Base-by-base conservation (phyloP, 2,888 invertebrate genomes). In the Spialia ferax region DNA sequence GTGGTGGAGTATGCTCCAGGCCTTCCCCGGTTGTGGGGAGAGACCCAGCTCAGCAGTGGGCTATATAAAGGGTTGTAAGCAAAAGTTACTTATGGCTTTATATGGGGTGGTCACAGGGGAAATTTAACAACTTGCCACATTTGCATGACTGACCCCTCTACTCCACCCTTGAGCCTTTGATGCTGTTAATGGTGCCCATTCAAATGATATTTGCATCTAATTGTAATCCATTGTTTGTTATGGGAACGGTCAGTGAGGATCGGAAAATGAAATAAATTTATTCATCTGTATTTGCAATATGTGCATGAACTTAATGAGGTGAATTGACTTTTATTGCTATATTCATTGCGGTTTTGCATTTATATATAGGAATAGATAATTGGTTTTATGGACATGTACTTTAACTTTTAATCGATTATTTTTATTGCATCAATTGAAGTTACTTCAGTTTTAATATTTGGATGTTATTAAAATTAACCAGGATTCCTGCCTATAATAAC, bases 201-300 rank as follows among this genome's bases (percentile, higher is more conserved):
- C 81, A 83, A 85, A 86, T 86, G 78, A 86, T 89, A 91, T 92
- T 91, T 91, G 88, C 92, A 91, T 91, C 83, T 91, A 88, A 89
- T 90, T 90, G 86, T 87, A 80, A 85, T 82, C 85, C 84, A 89
- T 92, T 91, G 88, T 89, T 78, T 79, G 71, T 80, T 87, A 87
- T 91, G 89, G 89, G 91, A 91, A 90, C 83, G 86, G 83, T 76
- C 77, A 73, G 75, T 57, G 71, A 70, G 72, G 62, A 71, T 69
- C 68, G 70, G 74, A 73, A 73, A 74, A 77, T 73, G 55, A 67
- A 61, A 56, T 67, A 60, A 60, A 61, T 35, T 18, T 48, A 67
- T 67, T 67, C 67, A 61, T 67, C 13, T 35, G 5, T 60, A 38
- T 66, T n/a, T n/a, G n/a, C n/a, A n/a, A 57, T 65, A 26, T 23